Base-by-base conservation (phyloP, 2,888 invertebrate genomes). In the Heliconius hortense region DNA sequence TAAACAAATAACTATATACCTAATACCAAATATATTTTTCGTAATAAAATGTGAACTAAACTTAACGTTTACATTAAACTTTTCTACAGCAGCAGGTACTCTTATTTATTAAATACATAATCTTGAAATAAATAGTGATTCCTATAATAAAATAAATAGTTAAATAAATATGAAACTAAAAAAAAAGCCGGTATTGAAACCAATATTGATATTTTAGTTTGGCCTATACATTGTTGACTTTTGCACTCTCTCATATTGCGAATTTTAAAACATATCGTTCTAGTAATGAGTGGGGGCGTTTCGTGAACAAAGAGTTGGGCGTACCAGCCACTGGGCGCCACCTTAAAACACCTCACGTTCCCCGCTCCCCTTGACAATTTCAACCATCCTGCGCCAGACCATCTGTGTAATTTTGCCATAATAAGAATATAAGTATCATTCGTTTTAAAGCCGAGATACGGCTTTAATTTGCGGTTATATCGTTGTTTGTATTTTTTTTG, bases 251-350 rank as follows among this genome's bases (percentile, higher is more conserved):
- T 31, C 39, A 80, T 72, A 74, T 81, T 78, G 82, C 82, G 72
- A 80, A 87, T 89, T 87, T 83, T 86, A 84, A 88, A 87, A 87
- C 86, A 83, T 84, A 85, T 84, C 79, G 80, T 84, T 86, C 82
- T 81, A 82, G 83, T 91, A 92, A 92, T 91, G 88, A 90, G 87
- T 82, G 88, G 87, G 91, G 93, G 93, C 92, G 93, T 91, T 89
- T 88, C 91, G 87, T 92, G 91, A 93, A 93, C 93, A 93, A 93
- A 92, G 91, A 89, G 89, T 86, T 91, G 93, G 93, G 93, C 92
- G 93, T 91, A 86, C 86, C 91, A 86, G 90, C 88, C 87, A 87
- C 88, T 82, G 89, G 88, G 88, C 87, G 84, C 89, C 90, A 86
- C 90, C 90, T 86, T 48, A 31, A 68, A 67, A 21, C 74, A 81